Evolutionary conservation across 30 jellyfish, hydroid and myxozoan species (phyloP), one percentile per base, ranked within the genome.

Genomic region (Catostylus mosaicus): DNA sequence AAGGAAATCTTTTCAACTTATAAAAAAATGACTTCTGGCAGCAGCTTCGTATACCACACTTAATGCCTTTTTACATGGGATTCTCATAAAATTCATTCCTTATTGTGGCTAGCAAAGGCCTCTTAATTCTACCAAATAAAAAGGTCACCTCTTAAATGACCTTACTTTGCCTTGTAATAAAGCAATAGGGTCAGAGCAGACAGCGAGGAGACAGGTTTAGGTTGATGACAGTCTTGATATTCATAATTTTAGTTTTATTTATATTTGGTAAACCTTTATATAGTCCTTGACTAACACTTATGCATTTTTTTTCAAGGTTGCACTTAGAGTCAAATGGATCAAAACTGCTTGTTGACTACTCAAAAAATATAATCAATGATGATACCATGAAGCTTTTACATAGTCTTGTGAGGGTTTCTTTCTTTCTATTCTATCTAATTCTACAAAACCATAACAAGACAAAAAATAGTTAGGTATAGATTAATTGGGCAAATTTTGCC

Each of bases 361-460:
- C 99, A 27, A 94, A 94, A 65, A 94, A 94, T 62, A 76, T 89
- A 16, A 78, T 89, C 48, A 89, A 31, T 20, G 86, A 78, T 22
- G 96, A 89, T 29, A 88, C 99, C 48, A 29, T 88, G 77, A 40
- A 57, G 62, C 78, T 82, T 4, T 85, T 94, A 10, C 78, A 24
- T 6, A 23, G 73, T 36, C 82, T 92, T 48, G 98, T 86, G 37
- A 73, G 97, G 45, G 10, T 47, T 76, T 45, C 9, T 20, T 61
- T 40, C 54, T 40, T 7, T 40, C n/a, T n/a, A n/a, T n/a, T n/a
- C n/a, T n/a, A n/a, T n/a, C n/a, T n/a, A n/a, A n/a, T 19, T 30
- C n/a, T 22, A 23, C 18, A 26, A 14, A n/a, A n/a, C 36, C 33
- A 12, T 67, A 0, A 20, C 0, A 14, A 22, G 37, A 23, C n/a